Base-by-base conservation (phyloP, 1,140 invertebrate species). In the Drosophila teissieri region DNA sequence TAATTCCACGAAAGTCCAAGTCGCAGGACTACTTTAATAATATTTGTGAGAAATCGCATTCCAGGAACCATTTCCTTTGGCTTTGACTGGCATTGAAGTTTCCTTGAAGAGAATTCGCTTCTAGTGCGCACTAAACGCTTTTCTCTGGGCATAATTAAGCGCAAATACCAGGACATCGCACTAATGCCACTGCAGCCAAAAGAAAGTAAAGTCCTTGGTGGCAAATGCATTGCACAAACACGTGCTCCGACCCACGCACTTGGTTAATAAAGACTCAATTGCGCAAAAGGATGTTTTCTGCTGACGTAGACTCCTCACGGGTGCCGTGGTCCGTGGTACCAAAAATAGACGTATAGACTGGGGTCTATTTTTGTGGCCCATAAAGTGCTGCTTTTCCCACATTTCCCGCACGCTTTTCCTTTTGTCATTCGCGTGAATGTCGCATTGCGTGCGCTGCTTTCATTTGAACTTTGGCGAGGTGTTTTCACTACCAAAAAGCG, bases 401-500 rank as follows among this genome's bases (percentile, higher is more conserved):
- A 24, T 19, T 17, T 31, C 7, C 36, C 24, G 10, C 14, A 40
- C 15, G 10, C 19, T 63, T 65, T 63, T 54, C 63, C 49, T 60
- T 67, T 76, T 54, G 52, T 42, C 39, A 31, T 52, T 27, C 65
- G 72, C 52, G 52, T 64, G 53, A 60, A 67, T 76, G 62, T 67
- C 52, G 57, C 57, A 67, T 88, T 83, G 83, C 83, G 83, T 88
- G 83, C 55, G 62, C 58, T 62, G 70, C 27, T 46, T 19, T 49
- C 78, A 81, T 85, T 76, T 57, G 8, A 44, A 76, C 54, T 54
- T 65, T 54, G 48, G 22, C 14, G 15, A 46, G 48, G 42, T 75
- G 72, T 44, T 53, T 24, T 22, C 39, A 27, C 15, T 45, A 15
- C n/a, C 10, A 22, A 37, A 37, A 15, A 53, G n/a, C 5, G 45